Percentiles rank a stretch among this genome's conserved stretches.
These are phyloP conservation scores for Momotus momota DNA, from an alignment of 2,797 vertebrate species.

Conservation along the genomic window DNA sequence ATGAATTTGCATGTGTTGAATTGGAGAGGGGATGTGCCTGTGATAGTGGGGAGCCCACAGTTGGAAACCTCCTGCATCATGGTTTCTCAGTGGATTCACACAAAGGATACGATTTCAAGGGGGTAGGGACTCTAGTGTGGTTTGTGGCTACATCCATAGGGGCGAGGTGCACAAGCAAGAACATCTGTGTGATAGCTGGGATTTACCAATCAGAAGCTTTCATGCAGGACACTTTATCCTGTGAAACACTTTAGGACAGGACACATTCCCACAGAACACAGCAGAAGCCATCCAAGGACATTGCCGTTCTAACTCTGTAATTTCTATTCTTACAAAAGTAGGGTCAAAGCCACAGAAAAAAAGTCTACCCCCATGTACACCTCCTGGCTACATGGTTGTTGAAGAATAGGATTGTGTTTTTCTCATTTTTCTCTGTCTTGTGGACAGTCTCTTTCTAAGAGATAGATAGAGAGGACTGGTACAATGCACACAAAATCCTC, in stretches of 20 bases:
- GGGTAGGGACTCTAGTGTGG: neutral
- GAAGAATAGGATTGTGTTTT: neutral
- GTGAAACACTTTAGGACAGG: neutral
- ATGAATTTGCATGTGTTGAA: rapidly evolving
- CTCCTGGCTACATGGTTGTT: neutral
- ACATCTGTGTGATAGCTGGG: neutral
- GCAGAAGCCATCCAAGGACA: neutral
- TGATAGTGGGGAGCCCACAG: neutral
- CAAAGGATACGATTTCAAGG: neutral
- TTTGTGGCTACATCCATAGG: neutral
- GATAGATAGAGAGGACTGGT: neutral
- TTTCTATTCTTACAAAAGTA: neutral
- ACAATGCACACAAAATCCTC: neutral
- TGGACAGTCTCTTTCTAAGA: neutral
- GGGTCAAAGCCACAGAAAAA: neutral
- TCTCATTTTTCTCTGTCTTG: neutral
- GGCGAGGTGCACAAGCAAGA: neutral
- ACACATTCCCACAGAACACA: neutral
- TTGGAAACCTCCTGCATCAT: neutral
- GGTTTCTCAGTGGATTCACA: neutral
- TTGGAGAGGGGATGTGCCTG: neutral
- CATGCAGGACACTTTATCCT: rapidly evolving
- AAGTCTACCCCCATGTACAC: neutral
- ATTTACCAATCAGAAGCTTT: neutral
- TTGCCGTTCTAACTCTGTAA: neutral